These are phyloP conservation scores for Salmo trutta DNA, from an alignment of 2,797 vertebrate genomes.

Conservation along the genomic window DNA sequence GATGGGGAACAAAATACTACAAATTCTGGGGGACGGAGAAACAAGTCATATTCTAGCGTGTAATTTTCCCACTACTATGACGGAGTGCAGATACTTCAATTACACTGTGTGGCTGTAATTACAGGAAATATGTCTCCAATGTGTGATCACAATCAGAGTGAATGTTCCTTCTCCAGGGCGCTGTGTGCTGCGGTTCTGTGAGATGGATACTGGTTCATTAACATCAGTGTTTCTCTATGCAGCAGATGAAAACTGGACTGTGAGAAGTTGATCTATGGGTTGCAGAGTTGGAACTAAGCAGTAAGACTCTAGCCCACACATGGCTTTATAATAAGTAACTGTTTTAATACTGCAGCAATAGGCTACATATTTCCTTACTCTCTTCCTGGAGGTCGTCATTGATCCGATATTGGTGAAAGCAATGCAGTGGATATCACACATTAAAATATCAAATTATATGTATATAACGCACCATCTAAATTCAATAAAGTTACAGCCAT, in stretches of 20 bases:
- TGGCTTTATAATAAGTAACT: too few species aligned
- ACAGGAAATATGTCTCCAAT: slow-evolving; percentile 66
- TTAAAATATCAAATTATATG: too few species aligned
- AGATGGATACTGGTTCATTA: slow-evolving; percentile 57
- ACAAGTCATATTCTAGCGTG: slow-evolving; percentile 60
- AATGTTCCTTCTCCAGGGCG: slow-evolving; percentile 50
- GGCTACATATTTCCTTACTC: too few species aligned
- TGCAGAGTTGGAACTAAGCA: too few species aligned
- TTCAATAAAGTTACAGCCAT: too few species aligned
- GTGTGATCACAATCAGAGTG: slow-evolving; percentile 58
- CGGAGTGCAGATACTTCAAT: slow-evolving; percentile 69
- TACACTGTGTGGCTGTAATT: slow-evolving; percentile 72
- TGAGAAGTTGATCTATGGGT: neutral
- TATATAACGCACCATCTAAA: too few species aligned
- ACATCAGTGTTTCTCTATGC: slow-evolving; percentile 28
- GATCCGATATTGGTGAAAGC: too few species aligned
- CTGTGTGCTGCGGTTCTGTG: slow-evolving; percentile 34
- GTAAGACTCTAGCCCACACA: too few species aligned
- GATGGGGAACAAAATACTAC: slow-evolving; percentile 59
- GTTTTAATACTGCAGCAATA: too few species aligned
- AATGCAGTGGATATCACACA: too few species aligned
- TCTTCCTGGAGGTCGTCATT: too few species aligned
- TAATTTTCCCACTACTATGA: slow-evolving; percentile 64
- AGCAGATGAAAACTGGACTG: neutral
- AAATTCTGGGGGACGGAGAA: slow-evolving; percentile 59